These are phyloP conservation scores for Lottia gigantea DNA, from an alignment of 2,888 invertebrate species.

Conservation along the genomic window DNA sequence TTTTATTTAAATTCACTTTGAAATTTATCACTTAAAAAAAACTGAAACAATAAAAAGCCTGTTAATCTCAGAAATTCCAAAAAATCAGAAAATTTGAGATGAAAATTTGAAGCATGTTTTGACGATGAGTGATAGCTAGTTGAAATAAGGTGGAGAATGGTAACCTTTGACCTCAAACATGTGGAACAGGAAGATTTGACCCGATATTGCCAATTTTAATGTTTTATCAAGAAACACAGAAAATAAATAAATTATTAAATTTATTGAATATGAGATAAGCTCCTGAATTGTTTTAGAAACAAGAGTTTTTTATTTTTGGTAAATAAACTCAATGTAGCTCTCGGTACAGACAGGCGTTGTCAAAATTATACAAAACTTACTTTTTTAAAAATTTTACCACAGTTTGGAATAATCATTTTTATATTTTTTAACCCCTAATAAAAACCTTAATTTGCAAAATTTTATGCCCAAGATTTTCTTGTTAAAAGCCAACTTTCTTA, in stretches of 20 bases:
- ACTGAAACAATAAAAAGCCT: not conserved
- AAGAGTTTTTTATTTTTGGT: too few species aligned
- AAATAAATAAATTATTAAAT: constrained; percentile 8
- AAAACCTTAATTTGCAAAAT: too few species aligned
- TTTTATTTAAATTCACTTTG: too few species aligned
- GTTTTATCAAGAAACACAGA: not conserved
- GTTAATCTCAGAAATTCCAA: not conserved
- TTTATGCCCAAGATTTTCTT: too few species aligned
- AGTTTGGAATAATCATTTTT: too few species aligned
- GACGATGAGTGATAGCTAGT: not conserved
- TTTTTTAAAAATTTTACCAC: too few species aligned
- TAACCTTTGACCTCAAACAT: not conserved
- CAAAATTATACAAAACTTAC: too few species aligned
- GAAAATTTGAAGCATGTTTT: not conserved
- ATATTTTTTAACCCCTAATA: too few species aligned
- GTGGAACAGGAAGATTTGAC: not conserved
- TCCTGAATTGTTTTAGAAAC: too few species aligned
- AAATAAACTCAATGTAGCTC: too few species aligned
- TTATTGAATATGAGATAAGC: not conserved
- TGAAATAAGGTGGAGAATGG: not conserved
- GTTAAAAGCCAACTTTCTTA: too few species aligned
- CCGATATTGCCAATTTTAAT: not conserved
- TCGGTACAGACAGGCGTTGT: too few species aligned
- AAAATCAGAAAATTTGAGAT: not conserved
- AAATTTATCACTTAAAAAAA: not conserved